Base-by-base conservation (phyloP, 1,140 invertebrate genomes). In the Chrysomallon squamiferum region DNA sequence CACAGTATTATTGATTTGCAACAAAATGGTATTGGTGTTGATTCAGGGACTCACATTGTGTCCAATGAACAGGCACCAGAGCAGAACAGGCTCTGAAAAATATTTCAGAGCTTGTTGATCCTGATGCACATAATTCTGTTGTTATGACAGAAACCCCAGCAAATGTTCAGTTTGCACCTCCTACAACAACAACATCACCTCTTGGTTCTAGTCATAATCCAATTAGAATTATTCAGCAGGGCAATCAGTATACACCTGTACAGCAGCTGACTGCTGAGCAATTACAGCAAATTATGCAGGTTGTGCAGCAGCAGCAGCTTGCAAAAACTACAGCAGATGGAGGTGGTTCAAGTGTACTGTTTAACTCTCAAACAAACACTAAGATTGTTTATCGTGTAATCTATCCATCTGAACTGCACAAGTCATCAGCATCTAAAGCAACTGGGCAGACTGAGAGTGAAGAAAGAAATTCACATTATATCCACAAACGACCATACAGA, bases 191-290 rank as follows among this genome's bases (percentile, higher is more conserved):
- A 52, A 81, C 84, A 33, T 86, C 84, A 58, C 87, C 89, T 25
- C 69, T 89, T 13, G 89, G 89, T 18, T 88, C 88, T 13, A 89
- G 87, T 74, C 87, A 88, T 68, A 90, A 90, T 81, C 89, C 90
- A 4, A 90, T 91, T 68, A 87, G 90, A 76, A 88, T 91, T 47
- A 87, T 90, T 38, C 89, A 90, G 64, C 88, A 90, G 73, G 89
- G 89, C 33, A 86, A 87, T 73, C 85, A 84, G 45, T 88, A 87
- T 74, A 87, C 77, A 59, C 89, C 89, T 66, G 82, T 89, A 58
- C 90, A 90, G 75, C 86, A 88, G 18, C 78, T 91, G 41, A 86
- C 87, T 2, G 82, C 87, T 63, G 84, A 88, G 43, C 89, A 91
- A 71, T 72, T 91, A 35, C 87, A 89, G 71, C 89, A 90, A 74